Percentiles rank a stretch among this genome's conserved stretches.
phyloP scores from a whole-genome alignment of 2,888 invertebrate species.

The Platycheirus albimanus region DNA sequence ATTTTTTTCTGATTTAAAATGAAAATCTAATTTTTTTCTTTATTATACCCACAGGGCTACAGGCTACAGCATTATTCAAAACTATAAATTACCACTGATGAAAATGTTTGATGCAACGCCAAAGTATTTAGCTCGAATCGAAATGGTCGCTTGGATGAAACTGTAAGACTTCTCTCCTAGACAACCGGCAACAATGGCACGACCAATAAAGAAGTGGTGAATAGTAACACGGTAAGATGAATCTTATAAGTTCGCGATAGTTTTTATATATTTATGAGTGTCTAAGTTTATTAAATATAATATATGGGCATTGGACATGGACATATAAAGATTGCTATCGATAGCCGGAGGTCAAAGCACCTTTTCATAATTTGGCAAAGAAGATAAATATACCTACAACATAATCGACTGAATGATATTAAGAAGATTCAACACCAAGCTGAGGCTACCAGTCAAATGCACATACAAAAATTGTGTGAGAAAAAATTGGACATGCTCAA shows the following conservation, averaged over 20 bases:
- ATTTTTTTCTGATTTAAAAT: not conserved
- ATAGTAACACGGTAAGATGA: no score
- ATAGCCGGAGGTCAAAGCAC: slow-evolving; percentile 83
- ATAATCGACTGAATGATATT: slow-evolving; percentile 88
- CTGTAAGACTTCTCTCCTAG: slow-evolving; percentile 87
- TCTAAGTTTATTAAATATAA: no score
- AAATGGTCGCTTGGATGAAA: slow-evolving; percentile 86
- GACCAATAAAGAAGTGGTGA: slow-evolving; percentile 83
- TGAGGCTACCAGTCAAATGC: slow-evolving; percentile 89
- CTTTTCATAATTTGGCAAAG: slow-evolving; percentile 84
- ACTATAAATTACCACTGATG: slow-evolving; percentile 87
- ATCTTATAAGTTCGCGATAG: no score
- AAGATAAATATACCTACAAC: slow-evolving; percentile 88
- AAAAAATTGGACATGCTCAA: slow-evolving; percentile 85
- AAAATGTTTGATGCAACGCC: slow-evolving; percentile 89
- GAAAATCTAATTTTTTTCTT: slow-evolving; percentile 23
- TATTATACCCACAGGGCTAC: no score
- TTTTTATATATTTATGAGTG: no score
- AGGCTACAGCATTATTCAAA: slow-evolving; percentile 89
- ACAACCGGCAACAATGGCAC: slow-evolving; percentile 84
- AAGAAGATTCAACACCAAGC: slow-evolving; percentile 90
- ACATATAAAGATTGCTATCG: slow-evolving; percentile 84
- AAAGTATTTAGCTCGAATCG: slow-evolving; percentile 87
- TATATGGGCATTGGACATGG: no score
- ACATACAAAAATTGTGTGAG: slow-evolving; percentile 90